phyloP scores from a whole-genome alignment of 2,888 invertebrate genomes.

The Eudasyphora cyanicolor region DNA sequence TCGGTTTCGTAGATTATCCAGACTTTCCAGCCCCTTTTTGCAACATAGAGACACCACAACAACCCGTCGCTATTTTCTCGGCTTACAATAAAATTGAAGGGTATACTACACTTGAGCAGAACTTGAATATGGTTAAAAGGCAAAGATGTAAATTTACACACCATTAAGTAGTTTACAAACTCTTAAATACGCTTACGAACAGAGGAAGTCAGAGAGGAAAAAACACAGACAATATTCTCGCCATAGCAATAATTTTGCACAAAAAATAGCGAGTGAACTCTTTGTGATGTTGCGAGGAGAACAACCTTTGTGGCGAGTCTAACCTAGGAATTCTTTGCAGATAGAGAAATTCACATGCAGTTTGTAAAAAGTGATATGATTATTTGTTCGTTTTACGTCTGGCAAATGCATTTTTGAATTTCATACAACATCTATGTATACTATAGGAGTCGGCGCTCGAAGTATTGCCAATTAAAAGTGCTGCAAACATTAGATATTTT shows the following conservation, averaged over 20 bases:
- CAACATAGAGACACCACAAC: background rate
- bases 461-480: no score
- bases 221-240: background rate
- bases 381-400: no score
- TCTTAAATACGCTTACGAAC: no score
- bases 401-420: no score
- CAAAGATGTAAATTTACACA: constrained; percentile 74
- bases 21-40: no score
- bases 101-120: constrained; percentile 30
- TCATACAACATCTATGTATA: no score
- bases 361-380: no score
- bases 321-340: background rate
- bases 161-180: constrained; percentile 77
- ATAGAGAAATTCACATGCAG: no score
- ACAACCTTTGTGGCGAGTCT: background rate
- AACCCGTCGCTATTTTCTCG: background rate
- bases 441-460: no score
- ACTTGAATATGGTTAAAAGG: constrained; percentile 60
- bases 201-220: no score
- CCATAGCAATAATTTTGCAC: background rate
- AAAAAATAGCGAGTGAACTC: background rate
- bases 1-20: no score
- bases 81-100: constrained; percentile 12
- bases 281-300: background rate
- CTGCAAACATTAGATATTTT: no score